Evolutionary conservation across 2,113 vertebrate species (phyloP), one percentile per base, ranked within the genome.

Genomic region (Erinaceus europaeus): DNA sequence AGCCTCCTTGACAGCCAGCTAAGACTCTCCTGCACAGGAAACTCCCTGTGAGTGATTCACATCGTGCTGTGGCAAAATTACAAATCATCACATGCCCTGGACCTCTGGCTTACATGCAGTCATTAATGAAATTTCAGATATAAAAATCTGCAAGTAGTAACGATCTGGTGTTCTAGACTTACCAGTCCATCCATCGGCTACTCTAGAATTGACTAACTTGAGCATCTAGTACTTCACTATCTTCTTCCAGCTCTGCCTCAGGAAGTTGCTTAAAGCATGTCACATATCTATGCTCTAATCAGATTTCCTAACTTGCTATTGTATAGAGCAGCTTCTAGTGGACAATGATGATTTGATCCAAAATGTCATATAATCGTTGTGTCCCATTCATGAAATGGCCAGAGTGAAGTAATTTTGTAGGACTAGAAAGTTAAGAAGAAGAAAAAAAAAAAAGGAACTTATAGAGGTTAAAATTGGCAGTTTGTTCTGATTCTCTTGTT

Each of bases 291-390:
- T n/a, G 29, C 25, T 42, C n/a, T 38, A 76, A 68, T 86, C 6
- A 69, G 40, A 74, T 61, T 90, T 61, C 55, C 84, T 59, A 73
- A 80, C 68, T 91, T 62, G 86, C 42, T n/a, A 84, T 72, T 83
- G 78, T 76, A 62, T 88, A 87, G 38, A 92, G 61, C 17, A 52
- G 44, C 34, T 91, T 76, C 5, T 91, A 71, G 64, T 72, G 72
- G 67, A 80, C 12, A 79, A n/a, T 59, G 29, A 76, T 32, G n/a
- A 79, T 75, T 90, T 79, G 74, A 82, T 88, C 50, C n/a, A 91
- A n/a, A 69, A 72, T 65, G 4, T 21, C 55, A 86, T 59, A 23
- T 59, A 91, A 88, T 79, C 84, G 40, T 34, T 84, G 52, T 89
- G 72, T 40, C 40, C 23, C 17, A 29, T 72, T 44, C 32, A 80